These are phyloP conservation scores for Thunnus maccoyii DNA, from an alignment of 2,113 vertebrate species.

Conservation along the genomic window DNA sequence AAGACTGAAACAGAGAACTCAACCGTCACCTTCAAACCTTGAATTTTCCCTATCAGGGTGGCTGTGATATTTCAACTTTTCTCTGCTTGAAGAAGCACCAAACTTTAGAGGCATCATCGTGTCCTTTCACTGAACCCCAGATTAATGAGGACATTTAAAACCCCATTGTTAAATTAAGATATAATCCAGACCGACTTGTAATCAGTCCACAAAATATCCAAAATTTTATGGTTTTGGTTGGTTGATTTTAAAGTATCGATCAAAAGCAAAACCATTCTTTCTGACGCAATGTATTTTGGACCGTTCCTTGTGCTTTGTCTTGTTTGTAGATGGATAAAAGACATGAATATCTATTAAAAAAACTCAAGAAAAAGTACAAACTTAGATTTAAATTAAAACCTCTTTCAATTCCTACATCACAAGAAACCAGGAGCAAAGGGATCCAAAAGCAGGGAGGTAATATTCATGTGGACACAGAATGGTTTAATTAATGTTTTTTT, in stretches of 20 bases:
- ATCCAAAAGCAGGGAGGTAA: neutral
- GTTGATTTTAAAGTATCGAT: neutral
- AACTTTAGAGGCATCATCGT: neutral
- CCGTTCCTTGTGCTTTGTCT: neutral
- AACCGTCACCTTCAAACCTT: neutral
- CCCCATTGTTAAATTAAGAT: neutral
- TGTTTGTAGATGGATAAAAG: neutral
- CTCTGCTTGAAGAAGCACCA: conserved; percentile 19
- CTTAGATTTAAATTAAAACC: neutral
- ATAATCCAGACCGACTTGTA: neutral
- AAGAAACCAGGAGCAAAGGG: neutral
- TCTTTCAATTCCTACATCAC: neutral
- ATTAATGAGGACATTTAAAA: neutral
- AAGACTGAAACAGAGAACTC: conserved; percentile 20
- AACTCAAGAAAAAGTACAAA: neutral
- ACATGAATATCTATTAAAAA: neutral
- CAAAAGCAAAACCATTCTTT: neutral
- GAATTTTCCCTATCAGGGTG: neutral
- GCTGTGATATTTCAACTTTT: conserved; percentile 17
- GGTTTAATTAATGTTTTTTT: neutral
- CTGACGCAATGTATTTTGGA: neutral
- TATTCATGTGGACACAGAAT: neutral
- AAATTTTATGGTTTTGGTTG: too few relatives aligned
- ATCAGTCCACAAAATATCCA: neutral
- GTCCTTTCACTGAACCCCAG: conserved; percentile 2